Percentiles rank a stretch among this genome's conserved stretches.
These are phyloP conservation scores for Sebastes oblongus DNA, from an alignment of 2,797 vertebrate genomes.

Conservation along the genomic window DNA sequence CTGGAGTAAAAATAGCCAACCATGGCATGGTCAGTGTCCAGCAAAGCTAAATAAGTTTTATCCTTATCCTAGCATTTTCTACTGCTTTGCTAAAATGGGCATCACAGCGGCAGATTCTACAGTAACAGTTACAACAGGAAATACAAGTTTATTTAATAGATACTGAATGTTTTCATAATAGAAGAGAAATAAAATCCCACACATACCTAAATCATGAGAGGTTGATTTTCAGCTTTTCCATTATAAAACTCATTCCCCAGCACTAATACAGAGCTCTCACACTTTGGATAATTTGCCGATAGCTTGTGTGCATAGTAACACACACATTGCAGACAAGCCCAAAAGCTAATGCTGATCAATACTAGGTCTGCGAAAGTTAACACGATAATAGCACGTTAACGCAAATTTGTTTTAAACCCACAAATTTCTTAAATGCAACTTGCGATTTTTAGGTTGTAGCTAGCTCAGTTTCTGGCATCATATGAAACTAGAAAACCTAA, in stretches of 20 bases:
- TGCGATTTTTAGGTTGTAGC: no score
- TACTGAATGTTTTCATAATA: neutral
- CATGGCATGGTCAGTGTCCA: slow-evolving; percentile 30
- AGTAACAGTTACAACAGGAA: neutral
- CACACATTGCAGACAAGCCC: neutral
- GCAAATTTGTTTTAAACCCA: no score
- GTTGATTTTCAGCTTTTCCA: neutral
- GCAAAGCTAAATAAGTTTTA: slow-evolving; percentile 50
- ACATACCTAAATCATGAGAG: neutral
- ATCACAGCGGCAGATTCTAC: neutral
- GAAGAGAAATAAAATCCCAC: neutral
- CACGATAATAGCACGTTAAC: no score
- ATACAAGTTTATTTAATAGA: neutral
- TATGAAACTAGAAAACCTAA: no score
- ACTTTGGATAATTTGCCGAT: neutral
- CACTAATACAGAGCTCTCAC: neutral
- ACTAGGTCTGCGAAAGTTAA: no score
- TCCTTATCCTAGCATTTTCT: slow-evolving; percentile 28
- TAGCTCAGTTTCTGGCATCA: no score
- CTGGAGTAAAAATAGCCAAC: slow-evolving; percentile 42
- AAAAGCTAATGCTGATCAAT: neutral
- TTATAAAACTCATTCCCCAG: neutral
- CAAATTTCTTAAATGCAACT: no score
- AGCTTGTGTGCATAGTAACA: slow-evolving; percentile 11
- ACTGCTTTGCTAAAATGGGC: neutral